Percentiles rank a stretch among this genome's conserved stretches.
phyloP scores from a whole-genome alignment of 2,113 vertebrate species.

The Lycaon pictus region DNA sequence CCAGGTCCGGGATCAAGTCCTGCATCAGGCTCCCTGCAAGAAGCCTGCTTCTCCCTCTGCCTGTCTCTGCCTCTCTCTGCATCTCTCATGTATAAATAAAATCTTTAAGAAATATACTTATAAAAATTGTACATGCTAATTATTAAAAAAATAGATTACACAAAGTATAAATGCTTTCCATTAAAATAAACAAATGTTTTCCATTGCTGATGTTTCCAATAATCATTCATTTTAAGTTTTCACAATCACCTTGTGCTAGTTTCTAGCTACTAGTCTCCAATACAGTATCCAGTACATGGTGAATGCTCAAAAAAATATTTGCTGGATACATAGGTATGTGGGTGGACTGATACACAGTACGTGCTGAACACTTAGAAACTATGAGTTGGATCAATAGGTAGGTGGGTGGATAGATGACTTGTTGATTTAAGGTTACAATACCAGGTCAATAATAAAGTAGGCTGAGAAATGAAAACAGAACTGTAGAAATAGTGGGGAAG shows the following conservation, averaged over 20 bases:
- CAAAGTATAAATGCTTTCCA: not conserved
- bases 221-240: slow-evolving; percentile 49
- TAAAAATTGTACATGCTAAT: slow-evolving; percentile 36
- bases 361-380: not conserved
- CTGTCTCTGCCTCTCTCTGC: too few relatives aligned
- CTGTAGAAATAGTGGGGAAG: not conserved
- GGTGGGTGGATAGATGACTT: not conserved
- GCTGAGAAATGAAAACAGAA: not conserved
- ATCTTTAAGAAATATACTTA: not conserved
- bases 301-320: not conserved
- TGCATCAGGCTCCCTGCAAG: too few relatives aligned
- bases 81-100: too few relatives aligned
- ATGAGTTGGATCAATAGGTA: not conserved
- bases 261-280: not conserved
- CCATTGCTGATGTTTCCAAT: not conserved
- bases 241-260: not conserved
- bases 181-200: not conserved
- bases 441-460: not conserved
- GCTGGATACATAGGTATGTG: not conserved
- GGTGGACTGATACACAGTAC: not conserved
- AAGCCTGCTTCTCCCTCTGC: too few relatives aligned
- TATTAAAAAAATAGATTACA: not conserved
- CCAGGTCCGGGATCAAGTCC: too few relatives aligned
- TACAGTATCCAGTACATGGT: not conserved
- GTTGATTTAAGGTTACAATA: not conserved